A percentile compares a stretch with the other conserved stretches of the same genome.
These are phyloP conservation scores for Oophaga sylvatica DNA, from an alignment of 2,797 vertebrate species.

Conservation along the genomic window DNA sequence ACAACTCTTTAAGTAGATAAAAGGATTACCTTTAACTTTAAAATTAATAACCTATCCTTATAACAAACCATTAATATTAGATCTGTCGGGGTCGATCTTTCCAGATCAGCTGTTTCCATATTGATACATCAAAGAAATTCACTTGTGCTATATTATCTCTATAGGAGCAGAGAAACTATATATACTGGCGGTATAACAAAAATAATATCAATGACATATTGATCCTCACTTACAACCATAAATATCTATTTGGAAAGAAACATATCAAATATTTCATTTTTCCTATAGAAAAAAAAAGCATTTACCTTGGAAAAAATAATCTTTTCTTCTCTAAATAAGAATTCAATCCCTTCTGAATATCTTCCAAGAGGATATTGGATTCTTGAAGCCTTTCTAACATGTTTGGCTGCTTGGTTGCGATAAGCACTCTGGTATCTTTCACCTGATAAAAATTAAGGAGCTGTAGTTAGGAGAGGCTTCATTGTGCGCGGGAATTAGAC, in stretches of 20 bases:
- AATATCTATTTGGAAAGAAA: neutral
- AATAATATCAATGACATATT: neutral
- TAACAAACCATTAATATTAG: no score
- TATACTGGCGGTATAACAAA: neutral
- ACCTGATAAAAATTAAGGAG: constrained; percentile 72
- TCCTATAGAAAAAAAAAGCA: neutral
- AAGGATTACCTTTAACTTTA: no score
- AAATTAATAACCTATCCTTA: no score
- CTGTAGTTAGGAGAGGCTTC: constrained; percentile 19
- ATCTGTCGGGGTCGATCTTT: no score
- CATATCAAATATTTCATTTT: neutral
- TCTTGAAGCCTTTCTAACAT: constrained; percentile 85
- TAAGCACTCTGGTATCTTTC: constrained; percentile 83
- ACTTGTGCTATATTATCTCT: neutral
- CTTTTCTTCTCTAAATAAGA: constrained; percentile 91
- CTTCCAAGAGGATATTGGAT: constrained; percentile 85
- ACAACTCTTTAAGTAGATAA: no score
- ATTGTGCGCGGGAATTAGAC: constrained; percentile 13
- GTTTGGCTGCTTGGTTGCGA: constrained; percentile 84
- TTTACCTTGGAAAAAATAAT: constrained; percentile 91
- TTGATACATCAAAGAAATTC: neutral
- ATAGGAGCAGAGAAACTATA: neutral
- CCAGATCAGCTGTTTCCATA: no score
- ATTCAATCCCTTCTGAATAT: constrained; percentile 90
- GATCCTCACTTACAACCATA: neutral